A percentile compares a stretch with the other conserved stretches of the same genome.
Conservation (phyloP, 2,797 vertebrate species). For the Betta splendens region DNA sequence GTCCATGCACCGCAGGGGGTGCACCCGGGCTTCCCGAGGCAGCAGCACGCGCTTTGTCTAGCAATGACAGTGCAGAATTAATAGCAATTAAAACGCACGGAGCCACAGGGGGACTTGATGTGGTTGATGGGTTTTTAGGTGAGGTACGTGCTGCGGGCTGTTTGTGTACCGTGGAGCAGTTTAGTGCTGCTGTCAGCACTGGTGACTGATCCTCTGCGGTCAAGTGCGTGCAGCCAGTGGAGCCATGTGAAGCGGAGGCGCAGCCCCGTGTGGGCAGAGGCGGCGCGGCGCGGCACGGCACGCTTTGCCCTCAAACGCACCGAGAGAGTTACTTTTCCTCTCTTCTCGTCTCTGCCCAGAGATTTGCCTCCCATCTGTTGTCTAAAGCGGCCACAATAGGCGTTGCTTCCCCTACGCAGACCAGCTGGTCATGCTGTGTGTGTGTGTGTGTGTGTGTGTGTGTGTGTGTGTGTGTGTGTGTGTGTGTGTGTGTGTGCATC, state of each 20-base stretch:
- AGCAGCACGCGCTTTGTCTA: conserved; percentile 45
- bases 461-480: conserved; percentile 40
- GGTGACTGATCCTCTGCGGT: conserved; percentile 28
- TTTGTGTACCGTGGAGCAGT: neutral
- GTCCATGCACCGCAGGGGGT: conserved; percentile 31
- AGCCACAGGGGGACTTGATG: neutral
- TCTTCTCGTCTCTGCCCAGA: conserved; percentile 36
- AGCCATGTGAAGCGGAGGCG: conserved; percentile 55
- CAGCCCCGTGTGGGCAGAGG: conserved; percentile 59
- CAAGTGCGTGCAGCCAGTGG: conserved; percentile 45
- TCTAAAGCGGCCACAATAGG: conserved; percentile 85
- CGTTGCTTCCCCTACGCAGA: conserved; percentile 75
- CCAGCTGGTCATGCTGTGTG: conserved; percentile 83
- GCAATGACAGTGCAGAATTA: conserved; percentile 74
- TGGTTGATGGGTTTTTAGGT: conserved; percentile 4
- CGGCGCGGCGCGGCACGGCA: conserved; percentile 61
- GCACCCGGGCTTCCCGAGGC: conserved; percentile 29
- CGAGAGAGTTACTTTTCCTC: conserved; percentile 44
- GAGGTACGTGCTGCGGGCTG: neutral
- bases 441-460: conserved; percentile 33
- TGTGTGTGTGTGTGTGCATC: conserved; percentile 40
- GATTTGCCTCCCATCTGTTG: conserved; percentile 84
- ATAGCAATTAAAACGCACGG: conserved; percentile 12
- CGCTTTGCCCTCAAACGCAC: conserved; percentile 35
- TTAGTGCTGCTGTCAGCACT: conserved; percentile 11